Evolutionary conservation across 1,140 invertebrate genomes (phyloP).

Genomic region (Cylas formicarius): DNA sequence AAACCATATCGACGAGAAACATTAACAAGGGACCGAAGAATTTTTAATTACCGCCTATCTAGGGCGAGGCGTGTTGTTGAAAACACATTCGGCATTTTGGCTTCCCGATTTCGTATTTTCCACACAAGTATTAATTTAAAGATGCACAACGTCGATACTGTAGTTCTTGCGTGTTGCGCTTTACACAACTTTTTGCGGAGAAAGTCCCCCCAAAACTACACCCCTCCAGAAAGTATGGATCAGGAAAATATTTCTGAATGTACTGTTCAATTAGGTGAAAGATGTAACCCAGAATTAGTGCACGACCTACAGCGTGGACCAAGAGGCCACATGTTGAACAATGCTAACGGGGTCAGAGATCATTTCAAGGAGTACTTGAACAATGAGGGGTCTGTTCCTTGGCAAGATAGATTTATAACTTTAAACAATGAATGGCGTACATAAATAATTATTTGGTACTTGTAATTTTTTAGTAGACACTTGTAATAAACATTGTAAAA

Average conservation of each 20-base stretch:
- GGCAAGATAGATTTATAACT: slow-evolving; percentile 20
- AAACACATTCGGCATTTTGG: slow-evolving; percentile 46
- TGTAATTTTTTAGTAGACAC: no score
- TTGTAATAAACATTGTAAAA: no score
- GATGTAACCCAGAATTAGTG: slow-evolving; percentile 12
- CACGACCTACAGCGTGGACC: slow-evolving; percentile 11
- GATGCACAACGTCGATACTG: slow-evolving; percentile 12
- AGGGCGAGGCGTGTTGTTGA: slow-evolving; percentile 35
- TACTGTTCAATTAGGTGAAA: slow-evolving; percentile 14
- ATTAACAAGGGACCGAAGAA: slow-evolving; percentile 22
- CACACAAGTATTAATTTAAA: slow-evolving; percentile 15
- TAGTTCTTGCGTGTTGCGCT: slow-evolving; percentile 13
- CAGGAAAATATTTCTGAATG: slow-evolving; percentile 14
- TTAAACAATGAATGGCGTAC: slow-evolving; percentile 8
- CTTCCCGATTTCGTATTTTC: slow-evolving; percentile 14
- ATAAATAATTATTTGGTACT: no score
- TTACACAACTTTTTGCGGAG: slow-evolving; percentile 17
- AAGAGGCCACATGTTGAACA: slow-evolving; percentile 2
- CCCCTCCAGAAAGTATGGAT: slow-evolving; percentile 13
- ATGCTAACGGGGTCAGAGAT: slow-evolving; percentile 4
- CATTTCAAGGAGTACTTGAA: slow-evolving; percentile 15
- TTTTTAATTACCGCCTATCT: slow-evolving; percentile 27
- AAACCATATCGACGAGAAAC: slow-evolving; percentile 41
- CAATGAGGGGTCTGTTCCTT: slow-evolving; percentile 12
- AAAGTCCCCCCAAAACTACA: slow-evolving; percentile 8